Percentiles rank a stretch among this genome's conserved stretches.
These are phyloP conservation scores for Salvator merianae DNA, from an alignment of 2,113 vertebrate genomes.

Conservation along the genomic window DNA sequence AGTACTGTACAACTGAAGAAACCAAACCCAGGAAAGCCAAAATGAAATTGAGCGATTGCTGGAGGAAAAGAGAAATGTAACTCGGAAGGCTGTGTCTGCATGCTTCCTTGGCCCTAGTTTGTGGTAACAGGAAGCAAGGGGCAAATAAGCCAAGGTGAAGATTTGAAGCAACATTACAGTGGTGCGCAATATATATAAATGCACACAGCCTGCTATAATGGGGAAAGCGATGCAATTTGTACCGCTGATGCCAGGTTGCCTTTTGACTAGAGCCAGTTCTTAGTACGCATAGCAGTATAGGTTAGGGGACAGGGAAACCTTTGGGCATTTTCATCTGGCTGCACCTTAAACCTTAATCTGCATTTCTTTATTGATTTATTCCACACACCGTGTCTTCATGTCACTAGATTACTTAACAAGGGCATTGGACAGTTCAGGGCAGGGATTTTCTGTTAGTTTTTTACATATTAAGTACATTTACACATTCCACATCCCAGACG, in stretches of 20 bases:
- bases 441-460: neutral
- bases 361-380: too few relatives aligned
- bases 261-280: neutral
- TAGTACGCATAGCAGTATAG: too few relatives aligned
- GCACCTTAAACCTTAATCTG: neutral
- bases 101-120: neutral
- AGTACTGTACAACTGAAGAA: neutral
- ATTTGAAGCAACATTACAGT: neutral
- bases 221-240: too few relatives aligned
- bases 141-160: neutral
- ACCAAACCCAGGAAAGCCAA: neutral
- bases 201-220: neutral
- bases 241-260: neutral
- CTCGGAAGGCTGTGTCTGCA: neutral
- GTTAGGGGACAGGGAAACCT: neutral
- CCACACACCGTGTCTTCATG: neutral
- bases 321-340: neutral
- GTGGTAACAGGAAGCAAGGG: neutral
- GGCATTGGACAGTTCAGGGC: neutral
- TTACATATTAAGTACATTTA: neutral
- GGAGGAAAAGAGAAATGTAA: neutral
- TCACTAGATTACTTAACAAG: neutral
- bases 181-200: neutral
- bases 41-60: neutral
- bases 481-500: constrained; percentile 23